A percentile compares a stretch with the other conserved stretches of the same genome.
Conservation (phyloP, 2,888 invertebrate species). For the Drosophila neotestacea region DNA sequence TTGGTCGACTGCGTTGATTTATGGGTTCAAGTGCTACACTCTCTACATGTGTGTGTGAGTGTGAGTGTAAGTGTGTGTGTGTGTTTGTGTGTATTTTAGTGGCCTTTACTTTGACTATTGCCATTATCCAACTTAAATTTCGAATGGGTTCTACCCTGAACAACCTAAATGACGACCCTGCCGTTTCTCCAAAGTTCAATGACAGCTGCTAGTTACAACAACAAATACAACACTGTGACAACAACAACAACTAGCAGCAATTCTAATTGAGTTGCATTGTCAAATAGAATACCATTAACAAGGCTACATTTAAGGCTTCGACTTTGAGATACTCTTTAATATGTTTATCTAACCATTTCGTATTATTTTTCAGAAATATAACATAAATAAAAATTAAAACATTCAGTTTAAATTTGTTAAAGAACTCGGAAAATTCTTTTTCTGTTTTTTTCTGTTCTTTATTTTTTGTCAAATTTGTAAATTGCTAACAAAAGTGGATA, state of each 20-base stretch:
- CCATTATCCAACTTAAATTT: slow-evolving; percentile 50
- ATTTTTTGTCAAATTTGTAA: too few species aligned
- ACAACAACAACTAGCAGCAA: slow-evolving; percentile 28
- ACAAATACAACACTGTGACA: slow-evolving; percentile 20
- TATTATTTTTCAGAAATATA: too few species aligned
- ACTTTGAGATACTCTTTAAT: slow-evolving; percentile 7
- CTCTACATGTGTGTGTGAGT: neutral
- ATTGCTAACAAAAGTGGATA: too few species aligned
- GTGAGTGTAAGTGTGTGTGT: slow-evolving; percentile 5
- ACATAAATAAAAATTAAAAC: too few species aligned
- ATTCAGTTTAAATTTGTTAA: too few species aligned
- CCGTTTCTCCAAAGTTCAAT: slow-evolving; percentile 64
- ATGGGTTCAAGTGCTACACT: slow-evolving; percentile 49
- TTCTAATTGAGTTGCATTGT: slow-evolving; percentile 63
- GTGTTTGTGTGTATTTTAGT: slow-evolving; percentile 19
- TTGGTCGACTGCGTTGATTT: slow-evolving; percentile 60
- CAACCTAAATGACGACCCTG: slow-evolving; percentile 20
- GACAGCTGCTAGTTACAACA: slow-evolving; percentile 54
- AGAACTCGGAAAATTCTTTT: too few species aligned
- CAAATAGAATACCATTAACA: slow-evolving; percentile 30
- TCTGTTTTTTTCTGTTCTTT: too few species aligned
- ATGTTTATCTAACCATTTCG: too few species aligned
- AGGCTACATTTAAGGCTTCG: neutral
- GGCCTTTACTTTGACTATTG: slow-evolving; percentile 42
- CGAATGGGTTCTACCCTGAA: slow-evolving; percentile 14